These are phyloP conservation scores for Nematostella vectensis DNA, from an alignment of 92 coral and sea anemone species.

Conservation along the genomic window DNA sequence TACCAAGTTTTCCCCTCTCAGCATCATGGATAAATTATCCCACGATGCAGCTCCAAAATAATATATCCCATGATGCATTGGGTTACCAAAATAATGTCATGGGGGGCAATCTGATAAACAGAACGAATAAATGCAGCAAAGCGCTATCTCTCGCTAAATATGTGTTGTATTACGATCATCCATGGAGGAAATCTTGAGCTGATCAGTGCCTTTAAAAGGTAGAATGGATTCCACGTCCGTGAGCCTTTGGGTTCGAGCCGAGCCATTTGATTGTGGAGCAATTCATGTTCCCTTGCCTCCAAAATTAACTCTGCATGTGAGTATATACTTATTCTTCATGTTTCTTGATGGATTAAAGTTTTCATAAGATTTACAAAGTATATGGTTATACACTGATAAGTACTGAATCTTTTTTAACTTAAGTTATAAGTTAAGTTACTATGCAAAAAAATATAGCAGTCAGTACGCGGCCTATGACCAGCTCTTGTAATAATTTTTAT, in stretches of 20 bases:
- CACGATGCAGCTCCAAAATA: too few species aligned
- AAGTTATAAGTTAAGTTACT: background rate
- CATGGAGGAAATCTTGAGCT: too few species aligned
- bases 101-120: constrained; percentile 15
- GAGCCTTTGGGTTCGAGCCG: constrained; percentile 89
- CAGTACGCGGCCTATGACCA: too few species aligned
- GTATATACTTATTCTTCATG: constrained; percentile 4
- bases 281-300: constrained; percentile 91
- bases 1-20: too few species aligned
- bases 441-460: too few species aligned
- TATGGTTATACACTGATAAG: background rate
- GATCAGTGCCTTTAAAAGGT: background rate
- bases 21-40: too few species aligned
- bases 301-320: constrained; percentile 80
- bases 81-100: constrained; percentile 11
- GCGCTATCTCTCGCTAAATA: background rate
- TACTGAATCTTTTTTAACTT: background rate
- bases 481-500: too few species aligned
- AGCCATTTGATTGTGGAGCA: constrained; percentile 94
- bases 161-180: too few species aligned
- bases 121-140: background rate
- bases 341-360: too few species aligned
- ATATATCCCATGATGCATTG: constrained; percentile 9
- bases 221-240: constrained; percentile 39
- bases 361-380: too few species aligned